These are phyloP conservation scores for Rosalia funebris DNA, from an alignment of 2,888 invertebrate genomes.

Conservation along the genomic window DNA sequence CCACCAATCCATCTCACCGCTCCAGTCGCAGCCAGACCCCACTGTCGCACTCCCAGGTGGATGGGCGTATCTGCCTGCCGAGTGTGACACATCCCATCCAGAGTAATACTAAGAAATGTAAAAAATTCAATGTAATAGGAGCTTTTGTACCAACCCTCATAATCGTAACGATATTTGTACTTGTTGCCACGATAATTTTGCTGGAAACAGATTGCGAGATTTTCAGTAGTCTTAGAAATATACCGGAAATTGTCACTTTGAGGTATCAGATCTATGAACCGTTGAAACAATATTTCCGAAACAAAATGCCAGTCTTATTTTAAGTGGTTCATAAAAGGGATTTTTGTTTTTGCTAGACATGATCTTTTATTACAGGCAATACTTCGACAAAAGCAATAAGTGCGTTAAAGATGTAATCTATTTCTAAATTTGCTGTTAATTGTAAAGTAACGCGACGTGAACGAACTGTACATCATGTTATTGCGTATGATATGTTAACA, in stretches of 20 bases:
- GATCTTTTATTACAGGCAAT: constrained; percentile 2
- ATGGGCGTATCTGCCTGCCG: constrained; percentile 58
- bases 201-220: constrained; percentile 83
- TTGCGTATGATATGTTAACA: too few relatives aligned
- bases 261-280: constrained; percentile 86
- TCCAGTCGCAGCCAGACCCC: constrained; percentile 67
- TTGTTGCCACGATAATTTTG: constrained; percentile 75
- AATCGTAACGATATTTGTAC: constrained; percentile 76
- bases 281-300: constrained; percentile 79
- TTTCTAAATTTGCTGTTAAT: too few relatives aligned
- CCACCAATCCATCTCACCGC: constrained; percentile 63
- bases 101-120: constrained; percentile 54
- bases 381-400: not conserved
- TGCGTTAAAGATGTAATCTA: too few relatives aligned
- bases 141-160: constrained; percentile 83
- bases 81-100: constrained; percentile 44
- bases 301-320: constrained; percentile 72
- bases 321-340: constrained; percentile 59
- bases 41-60: constrained; percentile 60
- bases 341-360: constrained; percentile 2
- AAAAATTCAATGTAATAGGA: constrained; percentile 73
- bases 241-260: constrained; percentile 81
- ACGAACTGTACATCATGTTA: too few relatives aligned
- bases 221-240: constrained; percentile 74
- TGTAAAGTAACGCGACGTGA: too few relatives aligned